phyloP scores from a whole-genome alignment of 2,888 invertebrate genomes.

The Caenorhabditis sp. region DNA sequence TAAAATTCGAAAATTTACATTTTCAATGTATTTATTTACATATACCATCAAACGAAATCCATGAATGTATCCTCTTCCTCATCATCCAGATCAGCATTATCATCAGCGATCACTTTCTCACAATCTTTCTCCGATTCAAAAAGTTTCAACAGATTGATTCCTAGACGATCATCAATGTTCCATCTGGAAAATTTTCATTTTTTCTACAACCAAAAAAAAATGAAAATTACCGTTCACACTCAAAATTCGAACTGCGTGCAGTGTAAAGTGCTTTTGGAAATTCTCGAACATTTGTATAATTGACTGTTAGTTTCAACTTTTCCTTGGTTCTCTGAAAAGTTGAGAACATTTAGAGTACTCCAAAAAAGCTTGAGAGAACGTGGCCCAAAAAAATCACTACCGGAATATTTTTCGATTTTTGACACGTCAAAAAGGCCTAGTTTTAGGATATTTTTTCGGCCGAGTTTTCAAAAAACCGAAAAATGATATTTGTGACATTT shows the following conservation, averaged over 20 bases:
- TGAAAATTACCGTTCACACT: slow-evolving; percentile 18
- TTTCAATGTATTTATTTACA: background rate
- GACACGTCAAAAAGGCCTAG: no score
- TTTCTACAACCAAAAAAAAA: background rate
- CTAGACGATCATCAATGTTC: slow-evolving; percentile 25
- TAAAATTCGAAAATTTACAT: background rate
- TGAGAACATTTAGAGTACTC: no score
- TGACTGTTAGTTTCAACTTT: slow-evolving; percentile 11
- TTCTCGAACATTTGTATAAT: slow-evolving; percentile 9
- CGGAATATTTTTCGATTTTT: no score
- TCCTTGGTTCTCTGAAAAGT: slow-evolving; percentile 15
- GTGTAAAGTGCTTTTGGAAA: slow-evolving; percentile 24
- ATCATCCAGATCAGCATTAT: background rate
- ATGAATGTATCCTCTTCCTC: slow-evolving; percentile 8
- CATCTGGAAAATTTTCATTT: slow-evolving; percentile 4
- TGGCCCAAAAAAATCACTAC: no score
- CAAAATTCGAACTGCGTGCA: slow-evolving; percentile 10
- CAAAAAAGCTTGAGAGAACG: no score
- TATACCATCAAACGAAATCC: slow-evolving; percentile 22
- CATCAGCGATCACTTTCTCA: background rate
- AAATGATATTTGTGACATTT: no score
- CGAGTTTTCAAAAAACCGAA: no score
- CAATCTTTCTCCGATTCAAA: slow-evolving; percentile 14
- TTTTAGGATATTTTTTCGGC: no score
- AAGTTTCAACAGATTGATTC: slow-evolving; percentile 13